Base-by-base conservation (phyloP, 1,140 invertebrate genomes). In the Polypedilum pembai region DNA sequence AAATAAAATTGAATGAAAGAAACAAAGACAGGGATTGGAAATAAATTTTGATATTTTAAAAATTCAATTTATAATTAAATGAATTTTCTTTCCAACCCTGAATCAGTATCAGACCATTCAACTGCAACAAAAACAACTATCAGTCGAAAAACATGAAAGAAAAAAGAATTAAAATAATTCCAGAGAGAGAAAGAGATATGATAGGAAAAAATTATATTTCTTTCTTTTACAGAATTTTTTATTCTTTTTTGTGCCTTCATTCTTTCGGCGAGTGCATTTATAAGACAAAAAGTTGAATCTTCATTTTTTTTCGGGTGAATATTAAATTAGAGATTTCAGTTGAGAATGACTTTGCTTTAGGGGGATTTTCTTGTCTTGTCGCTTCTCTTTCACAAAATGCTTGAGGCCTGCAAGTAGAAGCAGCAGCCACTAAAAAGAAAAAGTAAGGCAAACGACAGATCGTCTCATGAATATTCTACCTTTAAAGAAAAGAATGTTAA, bases 271-370 rank as follows among this genome's bases (percentile, higher is more conserved):
- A 56, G n/a, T 56, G 45, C 45, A 56, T 56, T 56, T 56, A 15
- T 56, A 56, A 33, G 24, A 33, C 24, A 33, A 33, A 33, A 33
- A 33, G 24, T 33, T 33, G 24, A 33, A 3, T 33, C 24, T 56
- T 56, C 45, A n/a, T n/a, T 56, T 56, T 56, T 45, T 45, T 56
- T 56, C 45, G 45, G 45, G 12, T 56, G n/a, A 56, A 56, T 56
- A 56, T 56, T 56, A 56, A 56, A 56, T 56, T 56, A 56, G 45
- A 56, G 45, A 56, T 56, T 56, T 56, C n/a, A 56, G 45, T 56
- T n/a, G n/a, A 56, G 45, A 56, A 56, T 56, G 45, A 56, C 12
- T 56, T 56, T 56, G 45, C 45, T 56, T n/a, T 56, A 8, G 45
- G 45, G 45, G 24, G n/a, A n/a, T 56, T 56, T n/a, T 56, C 45